Percentiles rank a stretch among this genome's conserved stretches.
These are phyloP conservation scores for Oncopodura yosiiana DNA, from an alignment of 1,140 invertebrate genomes.

Conservation along the genomic window DNA sequence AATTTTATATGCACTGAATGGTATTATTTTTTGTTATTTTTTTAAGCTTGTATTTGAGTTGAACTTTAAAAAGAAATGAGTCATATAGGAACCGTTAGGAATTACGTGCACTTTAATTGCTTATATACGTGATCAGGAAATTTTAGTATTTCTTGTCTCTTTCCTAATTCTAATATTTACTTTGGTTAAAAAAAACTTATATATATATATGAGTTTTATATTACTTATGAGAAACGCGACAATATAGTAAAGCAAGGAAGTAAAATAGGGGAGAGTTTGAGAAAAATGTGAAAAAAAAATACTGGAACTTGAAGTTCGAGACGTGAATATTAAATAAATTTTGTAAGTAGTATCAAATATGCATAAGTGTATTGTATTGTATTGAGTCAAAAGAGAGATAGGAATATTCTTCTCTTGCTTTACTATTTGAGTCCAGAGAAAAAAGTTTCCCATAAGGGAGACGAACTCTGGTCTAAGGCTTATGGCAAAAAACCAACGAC, in stretches of 20 bases:
- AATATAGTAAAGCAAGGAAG: not conserved
- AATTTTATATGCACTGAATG: too few relatives aligned
- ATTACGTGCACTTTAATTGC: not conserved
- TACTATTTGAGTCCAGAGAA: not conserved
- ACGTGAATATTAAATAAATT: slow-evolving; percentile 20
- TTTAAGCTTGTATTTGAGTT: too few relatives aligned
- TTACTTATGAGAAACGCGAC: not conserved
- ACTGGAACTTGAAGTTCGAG: slow-evolving; percentile 15
- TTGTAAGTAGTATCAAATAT: not conserved
- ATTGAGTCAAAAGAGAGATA: not conserved
- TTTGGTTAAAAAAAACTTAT: too few relatives aligned
- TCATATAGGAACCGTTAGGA: not conserved
- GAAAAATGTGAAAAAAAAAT: slow-evolving; percentile 14
- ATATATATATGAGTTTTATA: not conserved
- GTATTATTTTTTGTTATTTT: too few relatives aligned
- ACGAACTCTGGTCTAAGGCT: too few relatives aligned
- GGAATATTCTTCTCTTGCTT: too few relatives aligned
- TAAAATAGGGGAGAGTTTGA: slow-evolving; percentile 6
- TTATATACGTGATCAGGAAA: slow-evolving; percentile 1
- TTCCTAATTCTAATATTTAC: not conserved
- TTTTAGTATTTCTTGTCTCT: not conserved
- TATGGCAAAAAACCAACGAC: too few relatives aligned
- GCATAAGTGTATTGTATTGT: not conserved
- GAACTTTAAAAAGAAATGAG: not conserved
- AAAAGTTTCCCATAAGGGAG: not conserved